These are phyloP conservation scores for Scyliorhinus canicula DNA, from an alignment of 2,797 vertebrate species.

Conservation along the genomic window DNA sequence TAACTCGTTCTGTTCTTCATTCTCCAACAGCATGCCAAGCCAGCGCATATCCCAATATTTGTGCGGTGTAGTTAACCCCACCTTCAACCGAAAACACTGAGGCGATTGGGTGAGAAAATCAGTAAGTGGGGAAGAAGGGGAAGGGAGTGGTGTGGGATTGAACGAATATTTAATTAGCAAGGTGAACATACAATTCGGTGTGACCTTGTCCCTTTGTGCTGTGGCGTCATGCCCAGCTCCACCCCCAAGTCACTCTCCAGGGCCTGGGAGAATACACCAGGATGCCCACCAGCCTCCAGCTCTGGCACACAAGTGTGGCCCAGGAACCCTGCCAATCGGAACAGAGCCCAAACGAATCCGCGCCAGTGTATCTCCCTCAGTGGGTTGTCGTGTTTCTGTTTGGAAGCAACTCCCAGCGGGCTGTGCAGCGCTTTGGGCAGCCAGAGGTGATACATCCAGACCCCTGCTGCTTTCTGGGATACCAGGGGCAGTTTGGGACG, in stretches of 20 bases:
- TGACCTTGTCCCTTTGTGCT: background rate
- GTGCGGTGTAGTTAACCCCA: background rate
- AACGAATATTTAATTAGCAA: background rate
- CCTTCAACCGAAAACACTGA: background rate
- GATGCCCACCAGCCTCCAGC: too few relatives aligned
- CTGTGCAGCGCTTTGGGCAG: background rate
- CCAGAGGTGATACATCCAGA: too few relatives aligned
- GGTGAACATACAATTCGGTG: background rate
- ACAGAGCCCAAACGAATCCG: too few relatives aligned
- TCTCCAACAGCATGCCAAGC: background rate
- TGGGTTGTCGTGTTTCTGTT: background rate
- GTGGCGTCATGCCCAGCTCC: too few relatives aligned
- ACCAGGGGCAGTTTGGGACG: background rate
- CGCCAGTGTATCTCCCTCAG: background rate
- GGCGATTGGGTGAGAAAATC: background rate
- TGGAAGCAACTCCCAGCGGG: background rate
- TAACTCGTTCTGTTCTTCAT: background rate
- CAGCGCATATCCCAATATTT: background rate
- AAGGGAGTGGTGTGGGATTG: background rate
- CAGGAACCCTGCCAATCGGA: background rate
- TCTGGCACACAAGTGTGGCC: too few relatives aligned
- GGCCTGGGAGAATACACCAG: background rate
- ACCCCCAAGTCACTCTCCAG: background rate
- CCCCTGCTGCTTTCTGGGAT: background rate
- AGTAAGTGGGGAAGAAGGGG: background rate